Percentiles rank a stretch among this genome's conserved stretches.
These are phyloP conservation scores for Cantharis flavilabris DNA, from an alignment of 2,888 invertebrate genomes.

Conservation along the genomic window DNA sequence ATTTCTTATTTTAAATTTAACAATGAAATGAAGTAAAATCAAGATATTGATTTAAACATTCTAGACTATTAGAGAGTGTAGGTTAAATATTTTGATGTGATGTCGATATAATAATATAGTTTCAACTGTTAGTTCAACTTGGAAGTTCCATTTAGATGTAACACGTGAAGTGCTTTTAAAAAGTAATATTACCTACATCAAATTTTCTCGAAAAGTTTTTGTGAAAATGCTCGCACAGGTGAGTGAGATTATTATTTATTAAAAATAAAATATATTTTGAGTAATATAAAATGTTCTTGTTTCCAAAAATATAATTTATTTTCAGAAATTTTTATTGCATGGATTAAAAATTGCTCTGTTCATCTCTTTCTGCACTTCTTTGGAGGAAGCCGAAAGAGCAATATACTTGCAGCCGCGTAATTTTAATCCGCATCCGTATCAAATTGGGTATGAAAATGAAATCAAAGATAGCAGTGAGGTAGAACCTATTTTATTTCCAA, in stretches of 20 bases:
- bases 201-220: not conserved
- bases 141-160: not conserved
- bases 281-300: too few species aligned
- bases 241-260: not conserved
- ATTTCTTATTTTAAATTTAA: not conserved
- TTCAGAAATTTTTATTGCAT: not conserved
- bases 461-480: conserved; percentile 18
- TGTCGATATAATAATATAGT: not conserved
- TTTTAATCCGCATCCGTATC: conserved; percentile 55
- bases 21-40: not conserved
- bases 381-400: conserved; percentile 49
- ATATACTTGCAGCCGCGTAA: conserved; percentile 51
- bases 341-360: not conserved
- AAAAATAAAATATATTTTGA: too few species aligned
- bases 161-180: not conserved
- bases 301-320: too few species aligned
- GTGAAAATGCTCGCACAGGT: not conserved
- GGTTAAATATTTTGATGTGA: not conserved
- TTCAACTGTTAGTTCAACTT: not conserved
- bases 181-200: not conserved
- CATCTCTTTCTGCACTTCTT: conserved; percentile 12
- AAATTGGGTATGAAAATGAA: conserved; percentile 23
- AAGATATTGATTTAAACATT: not conserved
- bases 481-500: conserved; percentile 39
- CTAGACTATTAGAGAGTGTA: not conserved